Percentiles rank a stretch among this genome's conserved stretches.
Conservation (phyloP, 2,113 vertebrate genomes). For the Corydoras sp. region DNA sequence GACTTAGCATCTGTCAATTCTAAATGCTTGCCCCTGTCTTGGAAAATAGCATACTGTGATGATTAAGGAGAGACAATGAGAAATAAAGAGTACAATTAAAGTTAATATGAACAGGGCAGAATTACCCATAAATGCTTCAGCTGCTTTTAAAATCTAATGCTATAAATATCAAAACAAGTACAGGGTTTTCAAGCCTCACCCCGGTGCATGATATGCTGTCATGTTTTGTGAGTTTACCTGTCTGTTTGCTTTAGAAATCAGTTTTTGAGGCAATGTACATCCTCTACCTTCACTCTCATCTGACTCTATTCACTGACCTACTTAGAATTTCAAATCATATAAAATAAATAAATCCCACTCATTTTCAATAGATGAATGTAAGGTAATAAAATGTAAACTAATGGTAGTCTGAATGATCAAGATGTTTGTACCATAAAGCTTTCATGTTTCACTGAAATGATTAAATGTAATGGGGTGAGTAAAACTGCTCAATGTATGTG, state of each 20-base stretch:
- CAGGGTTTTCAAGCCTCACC: slow-evolving; percentile 1
- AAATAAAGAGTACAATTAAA: not conserved
- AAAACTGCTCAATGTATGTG: too few relatives aligned
- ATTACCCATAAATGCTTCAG: slow-evolving; percentile 15
- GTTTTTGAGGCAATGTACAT: slow-evolving; percentile 3
- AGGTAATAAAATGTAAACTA: not conserved
- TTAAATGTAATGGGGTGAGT: too few relatives aligned
- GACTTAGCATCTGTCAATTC: slow-evolving; percentile 34
- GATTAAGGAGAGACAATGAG: not conserved
- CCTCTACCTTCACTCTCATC: not conserved
- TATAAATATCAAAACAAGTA: slow-evolving; percentile 30
- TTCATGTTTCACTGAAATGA: too few relatives aligned
- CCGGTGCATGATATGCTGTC: slow-evolving; percentile 13
- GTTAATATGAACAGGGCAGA: slow-evolving; percentile 7
- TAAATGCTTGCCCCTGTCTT: slow-evolving; percentile 24
- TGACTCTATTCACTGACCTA: slow-evolving; percentile 4
- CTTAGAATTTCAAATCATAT: slow-evolving; percentile 3
- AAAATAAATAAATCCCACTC: not conserved
- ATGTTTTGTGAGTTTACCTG: slow-evolving; percentile 18
- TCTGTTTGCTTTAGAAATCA: slow-evolving; percentile 7
- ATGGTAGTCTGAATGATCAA: too few relatives aligned
- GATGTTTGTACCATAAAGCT: too few relatives aligned
- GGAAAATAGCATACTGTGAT: slow-evolving; percentile 23
- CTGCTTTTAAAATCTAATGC: slow-evolving; percentile 20
- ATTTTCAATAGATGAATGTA: not conserved